These are phyloP conservation scores for Gymnobelideus leadbeateri DNA, from an alignment of 2,113 vertebrate species.

Conservation along the genomic window DNA sequence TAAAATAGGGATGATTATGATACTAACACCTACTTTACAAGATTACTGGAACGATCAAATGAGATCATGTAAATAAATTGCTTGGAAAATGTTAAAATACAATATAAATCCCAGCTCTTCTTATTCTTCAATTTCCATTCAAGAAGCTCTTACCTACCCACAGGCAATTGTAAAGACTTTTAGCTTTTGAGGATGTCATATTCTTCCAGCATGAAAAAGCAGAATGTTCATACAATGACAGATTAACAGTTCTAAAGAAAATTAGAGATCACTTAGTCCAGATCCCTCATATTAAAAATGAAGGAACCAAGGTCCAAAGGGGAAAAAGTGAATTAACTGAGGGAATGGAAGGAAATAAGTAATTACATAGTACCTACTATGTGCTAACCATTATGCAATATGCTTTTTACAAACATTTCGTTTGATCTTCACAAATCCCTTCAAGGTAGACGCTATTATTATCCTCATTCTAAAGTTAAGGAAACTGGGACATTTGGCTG, in stretches of 20 bases:
- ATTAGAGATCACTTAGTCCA: background rate
- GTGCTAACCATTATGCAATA: too few relatives aligned
- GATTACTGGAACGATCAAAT: too few relatives aligned
- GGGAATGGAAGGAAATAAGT: background rate
- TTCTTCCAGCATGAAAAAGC: background rate
- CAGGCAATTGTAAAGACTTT: background rate
- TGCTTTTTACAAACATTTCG: background rate
- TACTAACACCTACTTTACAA: too few relatives aligned
- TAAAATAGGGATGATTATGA: too few relatives aligned
- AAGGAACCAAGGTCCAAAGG: background rate
- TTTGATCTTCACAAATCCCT: background rate
- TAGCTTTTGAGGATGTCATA: background rate
- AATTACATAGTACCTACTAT: background rate
- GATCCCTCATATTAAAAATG: background rate
- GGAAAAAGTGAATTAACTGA: background rate
- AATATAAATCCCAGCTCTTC: too few relatives aligned
- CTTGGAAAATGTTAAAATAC: too few relatives aligned
- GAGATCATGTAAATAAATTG: too few relatives aligned
- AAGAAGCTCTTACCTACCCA: too few relatives aligned
- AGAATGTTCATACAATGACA: background rate
- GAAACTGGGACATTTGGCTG: background rate
- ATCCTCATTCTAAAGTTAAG: background rate
- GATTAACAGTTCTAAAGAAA: background rate
- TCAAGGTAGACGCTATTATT: background rate
- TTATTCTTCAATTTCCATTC: background rate